Evolutionary conservation across 2,888 invertebrate species (phyloP), one percentile per base, ranked within the genome.

Genomic region (Cantharis rufa): DNA sequence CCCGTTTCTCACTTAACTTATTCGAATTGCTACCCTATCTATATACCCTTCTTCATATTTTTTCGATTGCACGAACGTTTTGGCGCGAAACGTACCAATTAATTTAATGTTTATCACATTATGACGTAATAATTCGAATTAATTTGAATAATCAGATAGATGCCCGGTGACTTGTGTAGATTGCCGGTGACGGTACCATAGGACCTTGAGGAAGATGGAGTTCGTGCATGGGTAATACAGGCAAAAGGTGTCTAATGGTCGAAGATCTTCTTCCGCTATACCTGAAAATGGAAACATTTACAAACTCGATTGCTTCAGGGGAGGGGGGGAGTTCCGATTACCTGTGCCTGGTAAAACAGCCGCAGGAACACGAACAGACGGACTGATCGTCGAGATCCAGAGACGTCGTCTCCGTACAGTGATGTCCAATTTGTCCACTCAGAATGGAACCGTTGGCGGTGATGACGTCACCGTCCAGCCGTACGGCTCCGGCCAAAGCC

Each of bases 401-500:
- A 32, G 88, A 89, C 75, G 88, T 87, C 32, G 88, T 88, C 85
- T 88, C 88, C 82, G 88, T 88, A 84, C 88, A 88, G 78, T 88
- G 88, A 80, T 87, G 88, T 71, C 88, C 89, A 76, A 89, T 83
- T 81, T 88, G 89, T 78, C 96, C 95, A 82, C 96, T 93, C 83
- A 96, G 89, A 84, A 97, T 96, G 82, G 95, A 96, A 77, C 96
- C 96, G 86, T 97, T 97, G 66, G 96, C 96, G 78, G 96, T 97
- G 88, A 98, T 98, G 84, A 98, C 97, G 91, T 98, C 98, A 79
- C 98, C 98, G 87, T 99, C 98, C 79, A 99, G 90, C 78, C 97
- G 92, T 18, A 99, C 98, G 75, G 98, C 97, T 70, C 96, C 97
- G 87, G 97, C 96, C 81, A 98, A 95, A 78, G 98, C 98, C 93